Base-by-base conservation (phyloP, 2,113 vertebrate genomes). In the Plecotus auritus region DNA sequence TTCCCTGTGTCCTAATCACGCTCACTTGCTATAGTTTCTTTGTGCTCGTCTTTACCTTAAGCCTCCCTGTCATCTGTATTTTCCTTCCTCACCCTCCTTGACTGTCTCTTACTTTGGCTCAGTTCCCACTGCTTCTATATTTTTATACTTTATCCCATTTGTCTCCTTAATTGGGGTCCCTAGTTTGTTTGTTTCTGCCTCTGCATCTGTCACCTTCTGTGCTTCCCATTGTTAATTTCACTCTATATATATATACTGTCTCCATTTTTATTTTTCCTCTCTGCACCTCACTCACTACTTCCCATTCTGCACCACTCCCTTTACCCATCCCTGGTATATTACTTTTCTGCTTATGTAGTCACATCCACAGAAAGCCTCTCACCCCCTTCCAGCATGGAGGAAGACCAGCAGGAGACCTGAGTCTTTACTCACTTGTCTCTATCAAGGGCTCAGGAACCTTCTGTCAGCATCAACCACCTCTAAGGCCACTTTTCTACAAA, bases 101-200 rank as follows among this genome's bases (percentile, higher is more conserved):
- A 91, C 30, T 49, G 59, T 81, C 66, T 80, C 56, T 45, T 66
- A 10, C 32, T 94, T 95, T 87, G 89, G 87, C 83, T 95, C 37
- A 67, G 54, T 78, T 93, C 90, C 90, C 88, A 61, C n/a, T 30
- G 82, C 45, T 73, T 77, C 80, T 91, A 14, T 95, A 92, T 93
- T 95, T 97, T 97, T 93, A 64, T 77, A 76, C 83, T 94, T 93
- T 61, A 64, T 90, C 77, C 91, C 87, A 82, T 85, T 91, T 95
- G 86, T 93, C 83, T 95, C 76, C 56, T 87, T 94, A 87, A 93
- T 70, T 89, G 91, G 67, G 83, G 94, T 77, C 78, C 87, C 70
- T 85, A 10, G 20, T 83, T 85, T 94, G 91, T 95, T 95, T 93
- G 89, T 96, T 97, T 96, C 81, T 96, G 91, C 90, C 89, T 93